A percentile compares a stretch with the other conserved stretches of the same genome.
phyloP scores from a whole-genome alignment of 2,888 invertebrate species.

The Mythimna impura region DNA sequence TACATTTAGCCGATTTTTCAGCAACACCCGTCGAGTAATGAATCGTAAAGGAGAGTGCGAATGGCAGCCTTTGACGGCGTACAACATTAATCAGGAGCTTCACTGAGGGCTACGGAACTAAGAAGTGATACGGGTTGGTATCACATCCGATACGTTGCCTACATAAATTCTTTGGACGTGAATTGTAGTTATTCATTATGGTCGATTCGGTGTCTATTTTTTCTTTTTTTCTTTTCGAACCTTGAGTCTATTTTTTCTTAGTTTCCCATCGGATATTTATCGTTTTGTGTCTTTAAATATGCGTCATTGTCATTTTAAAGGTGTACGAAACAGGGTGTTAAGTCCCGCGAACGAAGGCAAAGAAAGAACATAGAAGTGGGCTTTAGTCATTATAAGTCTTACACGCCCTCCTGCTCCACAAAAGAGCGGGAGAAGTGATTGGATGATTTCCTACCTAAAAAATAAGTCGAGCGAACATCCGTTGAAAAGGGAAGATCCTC shows the following conservation, averaged over 20 bases:
- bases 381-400: too few species aligned
- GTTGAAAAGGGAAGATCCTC: too few species aligned
- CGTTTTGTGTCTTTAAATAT: too few species aligned
- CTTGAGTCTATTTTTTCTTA: not conserved
- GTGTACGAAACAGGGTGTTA: too few species aligned
- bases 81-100: constrained; percentile 63
- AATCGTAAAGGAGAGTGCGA: constrained; percentile 60
- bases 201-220: not conserved
- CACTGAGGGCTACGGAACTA: not conserved
- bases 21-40: constrained; percentile 54
- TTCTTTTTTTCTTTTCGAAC: constrained; percentile 2
- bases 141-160: constrained; percentile 41
- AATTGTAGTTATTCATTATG: constrained; percentile 32
- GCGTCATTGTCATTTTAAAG: too few species aligned
- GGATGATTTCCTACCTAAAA: too few species aligned
- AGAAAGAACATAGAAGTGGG: too few species aligned
- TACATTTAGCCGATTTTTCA: constrained; percentile 60
- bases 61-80: constrained; percentile 56
- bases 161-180: constrained; percentile 48
- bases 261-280: not conserved
- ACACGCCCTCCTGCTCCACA: too few species aligned
- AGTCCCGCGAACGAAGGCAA: too few species aligned
- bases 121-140: constrained; percentile 50
- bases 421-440: too few species aligned
- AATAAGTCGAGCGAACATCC: too few species aligned